Evolutionary conservation across 2,113 vertebrate genomes (phyloP).

Genomic region (Aptenodytes forsteri): DNA sequence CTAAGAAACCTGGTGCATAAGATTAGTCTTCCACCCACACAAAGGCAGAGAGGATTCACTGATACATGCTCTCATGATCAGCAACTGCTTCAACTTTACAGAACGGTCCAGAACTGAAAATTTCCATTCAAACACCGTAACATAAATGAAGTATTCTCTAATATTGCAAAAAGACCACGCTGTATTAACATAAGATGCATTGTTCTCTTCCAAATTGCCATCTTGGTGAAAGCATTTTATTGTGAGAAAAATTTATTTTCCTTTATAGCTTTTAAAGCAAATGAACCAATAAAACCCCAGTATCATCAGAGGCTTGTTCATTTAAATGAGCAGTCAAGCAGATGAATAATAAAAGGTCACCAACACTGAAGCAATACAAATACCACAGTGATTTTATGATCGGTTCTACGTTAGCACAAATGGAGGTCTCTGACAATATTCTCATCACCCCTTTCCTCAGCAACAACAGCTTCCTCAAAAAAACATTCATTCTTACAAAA

Average conservation of each 20-base stretch:
- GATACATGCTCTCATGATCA: not conserved
- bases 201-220: not conserved
- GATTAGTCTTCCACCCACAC: not conserved
- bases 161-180: not conserved
- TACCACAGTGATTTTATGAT: not conserved
- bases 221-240: not conserved
- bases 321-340: not conserved
- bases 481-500: not conserved
- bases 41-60: not conserved
- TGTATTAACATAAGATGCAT: not conserved
- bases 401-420: not conserved
- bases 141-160: not conserved
- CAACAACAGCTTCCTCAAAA: not conserved
- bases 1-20: not conserved
- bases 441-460: not conserved
- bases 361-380: not conserved
- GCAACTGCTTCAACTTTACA: not conserved
- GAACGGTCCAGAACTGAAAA: not conserved
- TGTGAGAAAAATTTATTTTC: not conserved
- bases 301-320: not conserved
- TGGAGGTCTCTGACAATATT: not conserved
- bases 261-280: slow-evolving; percentile 27
- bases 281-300: not conserved
- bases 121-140: not conserved
- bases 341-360: not conserved